Evolutionary conservation across 2,888 invertebrate species (phyloP), one percentile per base, ranked within the genome.

Genomic region (Gastrophysa polygoni): DNA sequence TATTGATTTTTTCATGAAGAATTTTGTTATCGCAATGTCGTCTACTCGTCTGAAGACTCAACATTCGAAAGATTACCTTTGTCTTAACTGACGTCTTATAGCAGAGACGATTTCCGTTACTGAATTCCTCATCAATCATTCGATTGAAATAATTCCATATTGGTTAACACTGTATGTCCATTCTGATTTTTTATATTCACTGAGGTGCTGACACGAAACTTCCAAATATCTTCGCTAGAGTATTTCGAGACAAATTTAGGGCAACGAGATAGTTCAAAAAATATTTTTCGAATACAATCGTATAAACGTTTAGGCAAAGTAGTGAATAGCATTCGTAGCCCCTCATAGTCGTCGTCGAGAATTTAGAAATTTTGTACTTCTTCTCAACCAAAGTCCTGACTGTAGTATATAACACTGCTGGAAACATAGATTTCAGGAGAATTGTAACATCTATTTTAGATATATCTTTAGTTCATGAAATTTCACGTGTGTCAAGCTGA

Each of bases 401-500:
- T 51, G 49, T 49, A 29, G 49, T n/a, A 28, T 1, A n/a, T n/a
- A n/a, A n/a, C n/a, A 51, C 18, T n/a, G n/a, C 7, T n/a, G 28
- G 17, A 17, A 18, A 11, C 24, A 7, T 24, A 17, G 28, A 29
- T 54, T 43, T 20, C 20, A 14, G 21, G 16, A 54, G 21, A 7
- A 44, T 43, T 51, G 32, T 54, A 48, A 34, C 34, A 38, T 18
- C 32, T 38, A 20, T 60, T 34, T 44, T 56, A 52, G 59, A 65
- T 50, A 14, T 71, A 68, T 68, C 56, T 66, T 65, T 71, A 73
- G 73, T 72, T 80, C 81, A 81, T 81, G 81, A 81, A 81, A 81
- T 81, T 81, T 81, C 80, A 75, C 78, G 78, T 78, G 79, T 78
- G 72, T 75, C 71, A 73, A 73, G 71, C 70, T 73, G 68, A 59